Evolutionary conservation across 2,113 vertebrate species (phyloP), one percentile per base, ranked within the genome.

Genomic region (Brachypodius melanocephalos): DNA sequence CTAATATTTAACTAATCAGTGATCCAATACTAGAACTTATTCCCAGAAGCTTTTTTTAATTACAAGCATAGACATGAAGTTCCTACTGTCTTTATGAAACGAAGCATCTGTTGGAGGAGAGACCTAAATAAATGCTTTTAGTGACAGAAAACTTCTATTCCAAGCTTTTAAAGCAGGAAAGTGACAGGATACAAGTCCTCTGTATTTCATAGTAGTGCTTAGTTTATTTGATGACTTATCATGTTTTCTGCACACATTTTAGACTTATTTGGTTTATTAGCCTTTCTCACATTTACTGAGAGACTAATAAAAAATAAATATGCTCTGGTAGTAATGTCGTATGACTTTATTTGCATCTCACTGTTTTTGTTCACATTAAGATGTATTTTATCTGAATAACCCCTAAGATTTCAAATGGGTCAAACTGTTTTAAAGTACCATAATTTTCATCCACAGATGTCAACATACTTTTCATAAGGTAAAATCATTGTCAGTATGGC

Each of bases 251-350:
- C 28, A 65, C 54, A 72, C 13, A 76, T 36, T 14, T 68, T 68
- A 58, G 43, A 7, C 5, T 88, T 88, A 69, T 83, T 88, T 2
- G 15, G 63, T 69, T 88, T 92, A 83, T 90, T 90, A 92, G 25
- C 58, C 54, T 80, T 93, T 90, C 38, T 86, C 34, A 58, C 26
- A 74, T 79, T 82, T 55, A 79, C 26, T 65, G 38, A 68, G 85
- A 91, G 54, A 66, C 28, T 69, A 86, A 89, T 84, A 82, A 93
- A 89, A 92, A 83, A 71, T 61, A 81, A 91, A 93, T 85, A 83
- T 45, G 5, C 15, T 80, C 26, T 90, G 31, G 4, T 69, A 88
- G 63, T 69, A 73, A 54, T 16, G 14, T 73, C 3, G 14, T 66
- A 24, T 48, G 73, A 54, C 46, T 79, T 65, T 61, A 65, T 54